These are phyloP conservation scores for Salvator merianae DNA, from an alignment of 2,113 vertebrate species.

Conservation along the genomic window DNA sequence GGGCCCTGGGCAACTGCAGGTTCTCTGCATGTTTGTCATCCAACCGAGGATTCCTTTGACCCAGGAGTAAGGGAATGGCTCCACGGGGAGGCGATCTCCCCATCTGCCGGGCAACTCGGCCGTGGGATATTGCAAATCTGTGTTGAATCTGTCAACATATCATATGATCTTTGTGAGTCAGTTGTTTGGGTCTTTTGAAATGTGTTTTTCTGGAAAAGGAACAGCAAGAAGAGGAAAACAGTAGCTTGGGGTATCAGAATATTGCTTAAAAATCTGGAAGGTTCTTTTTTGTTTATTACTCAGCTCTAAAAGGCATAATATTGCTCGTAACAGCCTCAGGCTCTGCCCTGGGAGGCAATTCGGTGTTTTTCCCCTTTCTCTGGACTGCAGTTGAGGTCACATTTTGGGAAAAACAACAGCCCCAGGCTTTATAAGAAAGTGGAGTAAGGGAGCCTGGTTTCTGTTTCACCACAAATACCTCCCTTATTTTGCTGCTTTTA, in stretches of 20 bases:
- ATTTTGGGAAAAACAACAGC: not conserved
- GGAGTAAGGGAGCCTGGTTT: not conserved
- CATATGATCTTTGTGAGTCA: not conserved
- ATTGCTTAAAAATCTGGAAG: not conserved
- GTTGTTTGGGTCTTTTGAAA: not conserved
- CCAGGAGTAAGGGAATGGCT: too few relatives aligned
- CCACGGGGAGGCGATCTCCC: too few relatives aligned
- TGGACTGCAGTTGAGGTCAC: not conserved
- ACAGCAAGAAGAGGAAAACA: not conserved
- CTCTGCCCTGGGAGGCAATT: not conserved
- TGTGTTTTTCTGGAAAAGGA: not conserved
- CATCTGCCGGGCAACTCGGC: too few relatives aligned
- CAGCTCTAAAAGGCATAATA: not conserved
- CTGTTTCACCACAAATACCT: not conserved
- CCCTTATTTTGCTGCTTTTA: too few relatives aligned
- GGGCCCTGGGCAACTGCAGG: too few relatives aligned
- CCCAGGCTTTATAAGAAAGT: not conserved
- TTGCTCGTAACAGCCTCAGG: not conserved
- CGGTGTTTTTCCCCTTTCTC: not conserved
- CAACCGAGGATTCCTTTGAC: too few relatives aligned
- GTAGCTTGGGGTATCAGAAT: not conserved
- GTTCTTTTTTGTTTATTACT: not conserved
- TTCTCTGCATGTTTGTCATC: too few relatives aligned
- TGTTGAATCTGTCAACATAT: slow-evolving; percentile 1
- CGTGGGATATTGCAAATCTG: not conserved